A percentile compares a stretch with the other conserved stretches of the same genome.
phyloP scores from a whole-genome alignment of 2,113 vertebrate species.

The Aphyosemion australe region DNA sequence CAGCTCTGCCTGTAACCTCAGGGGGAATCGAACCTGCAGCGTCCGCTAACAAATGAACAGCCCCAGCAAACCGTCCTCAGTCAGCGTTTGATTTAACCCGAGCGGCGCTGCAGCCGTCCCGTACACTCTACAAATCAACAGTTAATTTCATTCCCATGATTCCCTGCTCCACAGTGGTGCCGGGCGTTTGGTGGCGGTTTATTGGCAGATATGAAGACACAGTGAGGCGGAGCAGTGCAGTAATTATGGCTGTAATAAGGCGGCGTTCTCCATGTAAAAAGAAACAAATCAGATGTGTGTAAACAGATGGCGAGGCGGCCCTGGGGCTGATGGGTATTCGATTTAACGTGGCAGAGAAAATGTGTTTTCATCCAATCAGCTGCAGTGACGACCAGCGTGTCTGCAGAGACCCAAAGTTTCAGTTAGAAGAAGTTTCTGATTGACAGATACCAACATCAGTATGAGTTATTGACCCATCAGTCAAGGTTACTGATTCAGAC shows the following conservation, averaged over 20 bases:
- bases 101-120: constrained; percentile 28
- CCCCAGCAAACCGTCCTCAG: constrained; percentile 44
- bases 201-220: constrained; percentile 63
- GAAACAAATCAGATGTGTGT: constrained; percentile 53
- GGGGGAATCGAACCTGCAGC: constrained; percentile 63
- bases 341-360: constrained; percentile 12
- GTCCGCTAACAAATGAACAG: constrained; percentile 71
- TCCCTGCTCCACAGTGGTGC: constrained; percentile 21
- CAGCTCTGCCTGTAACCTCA: constrained; percentile 21
- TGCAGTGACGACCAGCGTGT: not conserved
- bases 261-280: constrained; percentile 55
- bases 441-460: no score
- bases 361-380: constrained; percentile 33
- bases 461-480: no score
- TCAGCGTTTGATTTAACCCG: constrained; percentile 62
- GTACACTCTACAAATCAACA: constrained; percentile 43
- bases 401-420: not conserved
- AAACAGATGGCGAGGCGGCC: constrained; percentile 5
- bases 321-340: constrained; percentile 39
- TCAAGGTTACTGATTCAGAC: no score
- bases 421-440: no score
- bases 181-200: constrained; percentile 19
- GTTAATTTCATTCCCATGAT: constrained; percentile 68
- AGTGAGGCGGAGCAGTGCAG: not conserved
- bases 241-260: constrained; percentile 64